phyloP scores from a whole-genome alignment of 2,797 vertebrate species.

The Enteromius paludinosus region DNA sequence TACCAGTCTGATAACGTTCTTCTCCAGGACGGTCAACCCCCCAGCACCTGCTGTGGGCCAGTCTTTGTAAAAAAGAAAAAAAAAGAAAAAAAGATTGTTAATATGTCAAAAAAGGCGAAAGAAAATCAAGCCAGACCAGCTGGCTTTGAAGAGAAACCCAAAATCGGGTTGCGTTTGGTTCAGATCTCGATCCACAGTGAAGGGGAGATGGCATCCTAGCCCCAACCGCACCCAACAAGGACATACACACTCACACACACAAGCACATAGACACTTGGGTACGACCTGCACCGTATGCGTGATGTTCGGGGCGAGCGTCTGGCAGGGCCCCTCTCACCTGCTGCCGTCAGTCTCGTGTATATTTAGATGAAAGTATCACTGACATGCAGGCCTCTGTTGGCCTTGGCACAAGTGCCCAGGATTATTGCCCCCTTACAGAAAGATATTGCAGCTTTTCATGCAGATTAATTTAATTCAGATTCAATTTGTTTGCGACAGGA shows the following conservation, averaged over 20 bases:
- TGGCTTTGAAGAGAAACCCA: constrained; percentile 76
- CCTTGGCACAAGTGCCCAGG: constrained; percentile 74
- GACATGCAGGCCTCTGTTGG: constrained; percentile 84
- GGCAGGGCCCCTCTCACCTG: constrained; percentile 73
- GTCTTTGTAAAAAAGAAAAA: constrained; percentile 77
- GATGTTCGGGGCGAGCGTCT: constrained; percentile 57
- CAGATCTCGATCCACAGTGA: constrained; percentile 67
- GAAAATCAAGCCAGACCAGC: constrained; percentile 79
- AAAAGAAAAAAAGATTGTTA: constrained; percentile 31
- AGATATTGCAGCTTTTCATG: constrained; percentile 29
- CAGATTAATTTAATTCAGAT: constrained; percentile 19
- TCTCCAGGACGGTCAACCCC: constrained; percentile 86
- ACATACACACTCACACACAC: constrained; percentile 37
- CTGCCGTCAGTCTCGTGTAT: constrained; percentile 70
- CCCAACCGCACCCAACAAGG: constrained; percentile 55
- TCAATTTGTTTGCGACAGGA: constrained; percentile 9
- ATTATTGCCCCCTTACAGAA: constrained; percentile 63
- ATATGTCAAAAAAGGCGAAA: constrained; percentile 15
- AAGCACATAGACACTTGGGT: not conserved
- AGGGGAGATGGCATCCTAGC: constrained; percentile 51
- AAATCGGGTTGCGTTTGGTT: constrained; percentile 71
- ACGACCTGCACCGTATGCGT: constrained; percentile 7
- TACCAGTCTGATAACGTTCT: constrained; percentile 78
- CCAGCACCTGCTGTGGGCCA: constrained; percentile 88
- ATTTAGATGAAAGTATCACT: constrained; percentile 77